Evolutionary conservation across 2,888 invertebrate genomes (phyloP).

Genomic region (Drosophila anomalata): DNA sequence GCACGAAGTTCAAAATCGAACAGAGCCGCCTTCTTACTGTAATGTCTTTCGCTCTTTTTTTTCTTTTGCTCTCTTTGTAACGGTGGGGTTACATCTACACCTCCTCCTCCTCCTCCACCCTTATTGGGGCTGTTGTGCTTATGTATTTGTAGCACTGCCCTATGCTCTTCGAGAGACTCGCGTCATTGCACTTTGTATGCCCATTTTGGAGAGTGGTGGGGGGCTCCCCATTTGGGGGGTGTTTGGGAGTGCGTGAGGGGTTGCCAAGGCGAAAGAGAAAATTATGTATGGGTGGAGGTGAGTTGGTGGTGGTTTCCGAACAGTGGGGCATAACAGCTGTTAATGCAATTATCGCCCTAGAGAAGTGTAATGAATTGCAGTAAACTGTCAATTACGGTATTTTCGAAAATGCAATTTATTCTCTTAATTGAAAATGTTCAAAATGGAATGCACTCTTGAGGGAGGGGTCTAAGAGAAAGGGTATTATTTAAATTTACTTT

Average conservation of each 20-base stretch:
- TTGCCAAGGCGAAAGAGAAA: slow-evolving; percentile 63
- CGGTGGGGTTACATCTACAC: background rate
- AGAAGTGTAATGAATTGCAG: slow-evolving; percentile 24
- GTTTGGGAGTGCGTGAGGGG: slow-evolving; percentile 64
- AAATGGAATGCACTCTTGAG: slow-evolving; percentile 1
- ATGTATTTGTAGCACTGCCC: slow-evolving; percentile 9
- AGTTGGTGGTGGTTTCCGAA: slow-evolving; percentile 45
- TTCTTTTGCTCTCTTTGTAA: slow-evolving; percentile 13
- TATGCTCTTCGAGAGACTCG: slow-evolving; percentile 25
- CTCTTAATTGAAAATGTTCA: slow-evolving; percentile 8
- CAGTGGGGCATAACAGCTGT: slow-evolving; percentile 51
- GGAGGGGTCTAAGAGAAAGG: too few relatives aligned
- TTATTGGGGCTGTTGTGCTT: slow-evolving; percentile 3
- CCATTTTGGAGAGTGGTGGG: background rate
- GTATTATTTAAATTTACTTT: too few relatives aligned
- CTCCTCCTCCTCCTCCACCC: too few relatives aligned
- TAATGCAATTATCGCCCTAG: slow-evolving; percentile 38
- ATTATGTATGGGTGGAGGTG: background rate
- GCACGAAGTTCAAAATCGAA: slow-evolving; percentile 56
- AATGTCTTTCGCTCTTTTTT: slow-evolving; percentile 1
- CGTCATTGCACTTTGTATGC: slow-evolving; percentile 45
- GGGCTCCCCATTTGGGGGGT: slow-evolving; percentile 14
- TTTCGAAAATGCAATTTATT: slow-evolving; percentile 27
- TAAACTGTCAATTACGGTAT: slow-evolving; percentile 30
- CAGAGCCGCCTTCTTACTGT: slow-evolving; percentile 45